Percentiles rank a stretch among this genome's conserved stretches.
Conservation (phyloP, 2,888 invertebrate species). For the Acrocera orbiculus region DNA sequence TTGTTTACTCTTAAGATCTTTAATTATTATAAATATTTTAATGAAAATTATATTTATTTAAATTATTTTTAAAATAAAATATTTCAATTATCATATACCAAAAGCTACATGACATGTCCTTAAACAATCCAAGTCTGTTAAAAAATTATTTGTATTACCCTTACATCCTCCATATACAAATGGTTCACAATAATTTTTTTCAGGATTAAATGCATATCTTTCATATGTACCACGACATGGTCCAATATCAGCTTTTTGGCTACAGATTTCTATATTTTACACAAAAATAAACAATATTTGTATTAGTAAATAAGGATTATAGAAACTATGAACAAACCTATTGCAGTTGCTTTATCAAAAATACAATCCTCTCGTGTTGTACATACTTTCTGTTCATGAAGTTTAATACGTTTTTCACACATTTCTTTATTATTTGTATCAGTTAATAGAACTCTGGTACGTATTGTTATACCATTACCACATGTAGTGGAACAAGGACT, state of each 20-base stretch:
- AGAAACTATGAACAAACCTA: slow-evolving; percentile 35
- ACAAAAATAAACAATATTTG: not conserved
- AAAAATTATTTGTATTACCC: slow-evolving; percentile 84
- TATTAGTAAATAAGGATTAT: not conserved
- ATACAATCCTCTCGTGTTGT: slow-evolving; percentile 47
- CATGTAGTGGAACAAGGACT: slow-evolving; percentile 81
- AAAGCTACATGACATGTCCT: slow-evolving; percentile 40
- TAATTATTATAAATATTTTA: not conserved
- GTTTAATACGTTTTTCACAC: slow-evolving; percentile 49
- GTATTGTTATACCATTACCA: slow-evolving; percentile 56
- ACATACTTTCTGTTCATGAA: slow-evolving; percentile 60
- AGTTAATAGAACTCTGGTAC: slow-evolving; percentile 53
- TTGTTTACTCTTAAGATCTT: no score
- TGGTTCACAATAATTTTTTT: slow-evolving; percentile 58
- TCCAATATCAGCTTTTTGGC: slow-evolving; percentile 58
- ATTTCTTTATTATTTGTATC: slow-evolving; percentile 44
- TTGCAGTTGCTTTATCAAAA: slow-evolving; percentile 56
- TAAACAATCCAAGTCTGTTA: slow-evolving; percentile 58
- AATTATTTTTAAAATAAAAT: not conserved
- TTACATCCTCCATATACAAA: slow-evolving; percentile 82
- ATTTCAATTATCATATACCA: slow-evolving; percentile 7
- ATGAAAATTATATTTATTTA: not conserved
- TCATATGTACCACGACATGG: slow-evolving; percentile 76
- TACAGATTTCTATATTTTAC: slow-evolving; percentile 55
- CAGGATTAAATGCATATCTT: slow-evolving; percentile 70